phyloP scores from a whole-genome alignment of 2,797 vertebrate genomes.

The Percopsis omiscomaycus region DNA sequence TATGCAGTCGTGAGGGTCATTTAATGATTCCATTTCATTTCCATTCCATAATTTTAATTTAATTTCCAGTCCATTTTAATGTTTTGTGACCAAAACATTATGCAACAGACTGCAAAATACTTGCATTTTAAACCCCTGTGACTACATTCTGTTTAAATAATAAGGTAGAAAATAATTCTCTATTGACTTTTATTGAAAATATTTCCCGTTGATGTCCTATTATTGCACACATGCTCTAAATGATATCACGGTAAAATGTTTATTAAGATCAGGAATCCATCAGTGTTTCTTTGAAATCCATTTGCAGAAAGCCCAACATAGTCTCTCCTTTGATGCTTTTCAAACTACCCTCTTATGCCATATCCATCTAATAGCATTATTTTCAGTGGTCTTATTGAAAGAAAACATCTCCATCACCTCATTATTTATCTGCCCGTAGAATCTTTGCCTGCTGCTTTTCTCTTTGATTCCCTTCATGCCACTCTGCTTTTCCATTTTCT shows the following conservation, averaged over 20 bases:
- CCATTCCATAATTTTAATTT: no score
- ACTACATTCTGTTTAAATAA: slow-evolving; percentile 5
- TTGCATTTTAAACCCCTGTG: neutral
- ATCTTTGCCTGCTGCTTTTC: neutral
- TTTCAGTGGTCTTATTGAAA: slow-evolving; percentile 8
- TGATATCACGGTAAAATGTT: no score
- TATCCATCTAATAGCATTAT: slow-evolving; percentile 11
- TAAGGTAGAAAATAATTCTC: neutral
- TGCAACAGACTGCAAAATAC: slow-evolving; percentile 7
- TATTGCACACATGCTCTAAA: no score
- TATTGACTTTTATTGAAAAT: no score
- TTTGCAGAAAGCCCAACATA: neutral
- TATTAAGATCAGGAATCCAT: no score
- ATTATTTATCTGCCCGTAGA: neutral
- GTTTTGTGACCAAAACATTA: neutral
- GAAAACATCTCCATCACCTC: slow-evolving; percentile 1
- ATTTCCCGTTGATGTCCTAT: no score
- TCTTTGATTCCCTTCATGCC: neutral
- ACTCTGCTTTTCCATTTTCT: neutral
- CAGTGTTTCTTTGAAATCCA: no score
- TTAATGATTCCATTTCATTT: no score
- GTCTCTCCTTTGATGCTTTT: neutral
- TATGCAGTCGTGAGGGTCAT: neutral
- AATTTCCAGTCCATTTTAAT: neutral
- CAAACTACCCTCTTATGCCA: slow-evolving; percentile 13